A percentile compares a stretch with the other conserved stretches of the same genome.
Evolutionary conservation across 2,797 vertebrate species (phyloP).

Genomic region (Chelmon rostratus): DNA sequence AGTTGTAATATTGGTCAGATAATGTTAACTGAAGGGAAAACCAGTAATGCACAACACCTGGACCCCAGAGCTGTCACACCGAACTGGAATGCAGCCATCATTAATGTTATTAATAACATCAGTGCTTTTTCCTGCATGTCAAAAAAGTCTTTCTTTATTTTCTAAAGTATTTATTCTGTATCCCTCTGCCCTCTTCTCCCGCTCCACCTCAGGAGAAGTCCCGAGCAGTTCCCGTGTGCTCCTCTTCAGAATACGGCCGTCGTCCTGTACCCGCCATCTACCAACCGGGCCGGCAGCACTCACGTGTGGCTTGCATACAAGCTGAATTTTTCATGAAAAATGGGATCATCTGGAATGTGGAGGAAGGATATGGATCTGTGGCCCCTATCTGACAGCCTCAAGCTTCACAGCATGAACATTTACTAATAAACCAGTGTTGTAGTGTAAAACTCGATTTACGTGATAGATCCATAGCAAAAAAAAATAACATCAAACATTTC

Average conservation of each 20-base stretch:
- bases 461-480: neutral
- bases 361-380: constrained; percentile 83
- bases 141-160: neutral
- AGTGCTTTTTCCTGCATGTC: neutral
- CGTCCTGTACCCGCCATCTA: constrained; percentile 68
- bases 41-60: neutral
- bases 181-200: constrained; percentile 6
- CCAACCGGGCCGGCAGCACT: constrained; percentile 62
- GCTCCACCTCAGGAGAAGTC: constrained; percentile 83
- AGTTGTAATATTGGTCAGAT: neutral
- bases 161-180: neutral
- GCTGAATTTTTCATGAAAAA: constrained; percentile 89
- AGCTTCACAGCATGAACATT: neutral
- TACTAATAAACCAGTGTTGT: constrained; percentile 40
- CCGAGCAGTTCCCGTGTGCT: constrained; percentile 81
- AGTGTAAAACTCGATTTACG: neutral
- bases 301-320: constrained; percentile 71
- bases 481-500: neutral
- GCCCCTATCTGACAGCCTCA: constrained; percentile 73
- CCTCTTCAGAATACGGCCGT: constrained; percentile 88
- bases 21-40: too few relatives aligned
- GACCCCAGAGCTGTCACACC: neutral
- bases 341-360: constrained; percentile 79
- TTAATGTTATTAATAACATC: neutral
- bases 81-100: neutral